These are phyloP conservation scores for Formica aserva DNA, from an alignment of 2,888 invertebrate genomes.

Conservation along the genomic window DNA sequence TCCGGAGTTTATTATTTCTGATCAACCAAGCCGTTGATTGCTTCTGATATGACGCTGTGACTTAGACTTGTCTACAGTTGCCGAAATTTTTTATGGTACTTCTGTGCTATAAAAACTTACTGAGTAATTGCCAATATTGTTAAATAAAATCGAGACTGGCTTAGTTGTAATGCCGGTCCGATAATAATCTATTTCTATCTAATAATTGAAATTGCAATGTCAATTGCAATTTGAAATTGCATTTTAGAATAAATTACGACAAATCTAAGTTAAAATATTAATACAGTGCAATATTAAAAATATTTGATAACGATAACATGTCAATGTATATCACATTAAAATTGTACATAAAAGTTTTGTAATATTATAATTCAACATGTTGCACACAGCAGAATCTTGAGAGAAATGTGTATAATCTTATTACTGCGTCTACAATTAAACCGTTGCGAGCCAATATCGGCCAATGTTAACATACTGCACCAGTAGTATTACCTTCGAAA, in stretches of 20 bases:
- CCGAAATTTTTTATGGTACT: not conserved
- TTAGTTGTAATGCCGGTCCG: no score
- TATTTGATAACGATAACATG: not conserved
- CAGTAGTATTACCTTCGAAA: not conserved
- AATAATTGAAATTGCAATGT: not conserved
- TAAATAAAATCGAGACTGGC: not conserved
- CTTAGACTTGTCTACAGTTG: not conserved
- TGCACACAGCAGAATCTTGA: not conserved
- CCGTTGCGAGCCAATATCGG: constrained; percentile 1
- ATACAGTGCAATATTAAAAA: not conserved
- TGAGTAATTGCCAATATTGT: not conserved
- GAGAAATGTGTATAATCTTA: not conserved
- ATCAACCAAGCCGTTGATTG: constrained; percentile 21
- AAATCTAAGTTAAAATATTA: not conserved
- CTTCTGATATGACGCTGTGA: constrained; percentile 28
- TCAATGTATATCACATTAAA: not conserved
- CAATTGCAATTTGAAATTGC: no score
- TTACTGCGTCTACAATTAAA: not conserved
- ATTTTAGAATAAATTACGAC: not conserved
- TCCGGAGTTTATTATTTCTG: constrained; percentile 32
- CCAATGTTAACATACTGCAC: not conserved
- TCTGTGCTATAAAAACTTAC: not conserved
- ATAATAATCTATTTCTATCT: not conserved
- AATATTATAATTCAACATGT: not conserved
- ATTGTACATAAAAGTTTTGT: not conserved